These are phyloP conservation scores for Magallana nippona DNA, from an alignment of 2,888 invertebrate genomes.

Conservation along the genomic window DNA sequence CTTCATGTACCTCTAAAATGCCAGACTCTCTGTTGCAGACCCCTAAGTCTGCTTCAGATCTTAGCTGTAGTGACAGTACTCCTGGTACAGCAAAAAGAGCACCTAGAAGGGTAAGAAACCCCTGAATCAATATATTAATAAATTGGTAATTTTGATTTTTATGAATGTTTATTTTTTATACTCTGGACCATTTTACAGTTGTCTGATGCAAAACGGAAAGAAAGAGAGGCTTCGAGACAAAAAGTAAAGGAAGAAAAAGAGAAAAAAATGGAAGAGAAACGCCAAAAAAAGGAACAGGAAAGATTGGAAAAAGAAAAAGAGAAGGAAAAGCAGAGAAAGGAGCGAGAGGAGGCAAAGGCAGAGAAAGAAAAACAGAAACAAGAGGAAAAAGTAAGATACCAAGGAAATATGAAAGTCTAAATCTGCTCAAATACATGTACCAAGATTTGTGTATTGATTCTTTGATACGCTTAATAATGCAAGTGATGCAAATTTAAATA, in stretches of 20 bases:
- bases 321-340: constrained; percentile 61
- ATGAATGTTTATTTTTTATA: not conserved
- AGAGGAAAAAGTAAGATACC: constrained; percentile 59
- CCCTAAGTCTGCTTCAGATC: constrained; percentile 44
- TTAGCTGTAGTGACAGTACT: constrained; percentile 54
- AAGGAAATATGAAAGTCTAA: too few species aligned
- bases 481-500: not conserved
- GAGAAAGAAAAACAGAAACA: constrained; percentile 59
- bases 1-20: constrained; percentile 29
- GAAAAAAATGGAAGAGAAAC: constrained; percentile 59
- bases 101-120: constrained; percentile 46
- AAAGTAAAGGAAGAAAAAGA: constrained; percentile 60
- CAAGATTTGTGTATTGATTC: too few species aligned
- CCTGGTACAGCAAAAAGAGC: constrained; percentile 48
- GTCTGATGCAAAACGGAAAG: constrained; percentile 60
- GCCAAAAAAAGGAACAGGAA: constrained; percentile 59
- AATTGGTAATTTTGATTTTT: not conserved
- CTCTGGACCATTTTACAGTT: constrained; percentile 48
- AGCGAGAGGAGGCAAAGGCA: constrained; percentile 65
- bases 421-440: too few species aligned
- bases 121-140: too few species aligned
- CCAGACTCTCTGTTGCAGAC: constrained; percentile 33
- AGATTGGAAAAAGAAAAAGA: constrained; percentile 61
- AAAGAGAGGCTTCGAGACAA: constrained; percentile 56
- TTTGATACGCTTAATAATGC: too few species aligned